These are phyloP conservation scores for Acronicta psi DNA, from an alignment of 2,888 invertebrate genomes.

Conservation along the genomic window DNA sequence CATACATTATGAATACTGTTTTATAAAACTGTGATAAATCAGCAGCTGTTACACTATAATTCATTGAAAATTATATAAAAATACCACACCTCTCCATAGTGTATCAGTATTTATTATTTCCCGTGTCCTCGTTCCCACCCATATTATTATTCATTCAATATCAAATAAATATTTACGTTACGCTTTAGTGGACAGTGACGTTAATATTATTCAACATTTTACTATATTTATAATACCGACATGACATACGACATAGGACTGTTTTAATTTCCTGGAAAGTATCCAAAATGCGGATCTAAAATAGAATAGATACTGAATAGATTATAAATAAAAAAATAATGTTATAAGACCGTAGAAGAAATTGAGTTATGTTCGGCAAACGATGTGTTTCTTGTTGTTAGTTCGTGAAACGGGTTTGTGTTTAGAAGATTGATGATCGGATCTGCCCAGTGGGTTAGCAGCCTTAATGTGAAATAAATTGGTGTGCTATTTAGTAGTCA, in stretches of 20 bases:
- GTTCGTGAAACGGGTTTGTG: conserved; percentile 9
- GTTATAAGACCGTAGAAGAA: conserved; percentile 6
- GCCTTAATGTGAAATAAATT: conserved; percentile 24
- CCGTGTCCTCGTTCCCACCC: conserved; percentile 33
- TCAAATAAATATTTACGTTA: conserved; percentile 52
- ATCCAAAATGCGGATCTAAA: conserved; percentile 55
- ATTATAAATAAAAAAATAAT: conserved; percentile 21
- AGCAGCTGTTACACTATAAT: conserved; percentile 18
- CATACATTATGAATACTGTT: neutral
- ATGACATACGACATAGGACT: conserved; percentile 57
- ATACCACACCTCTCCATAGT: conserved; percentile 4
- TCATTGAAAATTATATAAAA: conserved; percentile 16
- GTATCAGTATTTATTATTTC: conserved; percentile 41
- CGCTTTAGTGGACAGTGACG: conserved; percentile 35
- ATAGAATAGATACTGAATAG: conserved; percentile 47
- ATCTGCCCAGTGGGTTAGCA: conserved; percentile 20
- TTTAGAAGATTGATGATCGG: conserved; percentile 24
- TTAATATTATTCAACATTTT: conserved; percentile 47
- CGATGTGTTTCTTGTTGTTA: conserved; percentile 14
- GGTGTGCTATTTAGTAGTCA: conserved; percentile 1
- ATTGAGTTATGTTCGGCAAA: conserved; percentile 23
- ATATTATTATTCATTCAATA: conserved; percentile 39
- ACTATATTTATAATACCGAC: conserved; percentile 59
- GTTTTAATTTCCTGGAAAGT: conserved; percentile 56
- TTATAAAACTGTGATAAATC: conserved; percentile 5